These are phyloP conservation scores for Zaprionus lineosus DNA, from an alignment of 2,888 invertebrate genomes.

Conservation along the genomic window DNA sequence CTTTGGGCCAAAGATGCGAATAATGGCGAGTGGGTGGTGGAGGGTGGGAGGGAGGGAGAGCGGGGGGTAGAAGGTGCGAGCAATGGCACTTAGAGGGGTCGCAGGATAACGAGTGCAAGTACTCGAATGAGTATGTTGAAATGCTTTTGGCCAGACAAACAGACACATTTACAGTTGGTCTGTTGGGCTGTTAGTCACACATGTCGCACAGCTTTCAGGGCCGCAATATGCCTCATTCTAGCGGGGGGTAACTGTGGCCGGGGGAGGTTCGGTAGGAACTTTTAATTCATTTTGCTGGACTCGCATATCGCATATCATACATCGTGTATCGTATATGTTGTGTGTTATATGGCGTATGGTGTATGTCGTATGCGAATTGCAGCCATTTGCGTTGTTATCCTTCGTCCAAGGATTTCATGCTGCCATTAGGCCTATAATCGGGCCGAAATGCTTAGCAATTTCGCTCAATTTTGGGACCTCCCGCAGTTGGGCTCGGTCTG, in stretches of 20 bases:
- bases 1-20: slow-evolving; percentile 29
- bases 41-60: background rate
- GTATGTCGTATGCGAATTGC: background rate
- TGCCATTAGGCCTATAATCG: slow-evolving; percentile 45
- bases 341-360: slow-evolving; percentile 9
- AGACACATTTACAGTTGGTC: slow-evolving; percentile 48
- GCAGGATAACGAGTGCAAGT: too few species aligned
- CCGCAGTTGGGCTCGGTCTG: slow-evolving; percentile 5
- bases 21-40: slow-evolving; percentile 5
- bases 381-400: background rate
- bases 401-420: slow-evolving; percentile 4
- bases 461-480: slow-evolving; percentile 35
- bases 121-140: slow-evolving; percentile 14
- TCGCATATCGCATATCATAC: slow-evolving; percentile 1
- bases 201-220: slow-evolving; percentile 43
- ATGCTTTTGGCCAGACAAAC: slow-evolving; percentile 36
- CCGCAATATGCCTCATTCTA: slow-evolving; percentile 44
- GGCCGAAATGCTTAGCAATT: slow-evolving; percentile 45
- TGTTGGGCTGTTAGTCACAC: slow-evolving; percentile 56
- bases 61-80: background rate
- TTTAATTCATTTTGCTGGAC: slow-evolving; percentile 12
- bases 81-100: too few species aligned
- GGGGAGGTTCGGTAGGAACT: slow-evolving; percentile 18
- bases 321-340: slow-evolving; percentile 10
- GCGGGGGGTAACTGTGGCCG: too few species aligned